Evolutionary conservation across 2,797 vertebrate species (phyloP).

Genomic region (Phoebastria nigripes): DNA sequence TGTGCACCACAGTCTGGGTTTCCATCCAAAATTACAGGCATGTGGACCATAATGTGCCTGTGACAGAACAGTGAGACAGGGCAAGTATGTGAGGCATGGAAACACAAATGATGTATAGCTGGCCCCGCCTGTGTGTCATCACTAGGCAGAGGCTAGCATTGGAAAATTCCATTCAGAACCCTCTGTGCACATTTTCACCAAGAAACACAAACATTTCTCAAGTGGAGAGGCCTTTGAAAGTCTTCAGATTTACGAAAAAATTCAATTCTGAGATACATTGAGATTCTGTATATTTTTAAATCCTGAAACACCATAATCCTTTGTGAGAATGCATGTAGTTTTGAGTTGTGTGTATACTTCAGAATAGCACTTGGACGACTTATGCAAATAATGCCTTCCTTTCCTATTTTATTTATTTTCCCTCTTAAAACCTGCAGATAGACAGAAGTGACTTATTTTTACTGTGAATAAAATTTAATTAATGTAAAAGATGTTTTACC

Average conservation of each 20-base stretch:
- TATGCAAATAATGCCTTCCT: neutral
- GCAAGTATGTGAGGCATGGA: neutral
- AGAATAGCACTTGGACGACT: neutral
- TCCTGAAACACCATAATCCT: neutral
- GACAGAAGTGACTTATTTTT: neutral
- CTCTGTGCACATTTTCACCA: neutral
- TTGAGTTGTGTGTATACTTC: neutral
- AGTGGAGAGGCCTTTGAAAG: neutral
- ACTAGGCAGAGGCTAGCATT: neutral
- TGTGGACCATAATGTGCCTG: no score
- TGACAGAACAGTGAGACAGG: neutral
- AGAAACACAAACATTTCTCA: neutral
- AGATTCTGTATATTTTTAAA: neutral
- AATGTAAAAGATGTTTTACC: neutral
- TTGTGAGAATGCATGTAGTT: fast-evolving
- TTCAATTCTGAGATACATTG: neutral
- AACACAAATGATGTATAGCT: neutral
- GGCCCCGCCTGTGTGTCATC: neutral
- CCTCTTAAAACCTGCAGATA: neutral
- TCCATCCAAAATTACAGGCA: neutral
- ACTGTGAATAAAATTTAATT: neutral
- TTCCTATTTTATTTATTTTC: neutral
- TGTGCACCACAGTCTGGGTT: neutral
- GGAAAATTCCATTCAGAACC: neutral
- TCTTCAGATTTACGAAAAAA: neutral